Conservation (phyloP, 2,888 invertebrate species). For the Metalampra italica region DNA sequence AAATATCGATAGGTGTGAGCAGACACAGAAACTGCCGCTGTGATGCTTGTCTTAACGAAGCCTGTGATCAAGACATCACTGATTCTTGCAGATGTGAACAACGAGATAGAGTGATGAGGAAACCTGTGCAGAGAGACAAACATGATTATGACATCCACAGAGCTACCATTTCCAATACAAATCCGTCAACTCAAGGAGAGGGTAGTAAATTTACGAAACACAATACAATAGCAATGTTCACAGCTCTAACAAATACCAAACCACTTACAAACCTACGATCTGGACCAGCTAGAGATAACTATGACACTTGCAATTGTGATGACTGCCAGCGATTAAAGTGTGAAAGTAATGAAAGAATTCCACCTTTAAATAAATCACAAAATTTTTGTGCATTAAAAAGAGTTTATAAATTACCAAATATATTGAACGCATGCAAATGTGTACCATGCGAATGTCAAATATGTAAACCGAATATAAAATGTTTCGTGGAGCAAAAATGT, state of each 20-base stretch:
- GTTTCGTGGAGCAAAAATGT: neutral
- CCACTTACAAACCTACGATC: slow-evolving; percentile 6
- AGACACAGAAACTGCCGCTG: slow-evolving; percentile 37
- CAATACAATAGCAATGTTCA: slow-evolving; percentile 34
- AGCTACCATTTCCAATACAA: slow-evolving; percentile 17
- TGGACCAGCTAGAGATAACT: slow-evolving; percentile 2
- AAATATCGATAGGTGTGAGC: slow-evolving; percentile 38
- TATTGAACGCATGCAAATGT: slow-evolving; percentile 22
- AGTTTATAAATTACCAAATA: slow-evolving; percentile 13
- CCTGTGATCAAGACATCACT: slow-evolving; percentile 31
- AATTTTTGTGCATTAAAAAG: neutral
- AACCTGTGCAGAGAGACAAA: slow-evolving; percentile 34
- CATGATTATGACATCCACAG: slow-evolving; percentile 44
- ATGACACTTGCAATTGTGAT: slow-evolving; percentile 24
- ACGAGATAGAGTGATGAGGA: slow-evolving; percentile 32
- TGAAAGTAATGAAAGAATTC: slow-evolving; percentile 20
- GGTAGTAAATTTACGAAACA: slow-evolving; percentile 7
- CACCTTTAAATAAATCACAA: slow-evolving; percentile 2
- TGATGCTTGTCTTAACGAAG: slow-evolving; percentile 35
- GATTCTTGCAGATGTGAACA: slow-evolving; percentile 39
- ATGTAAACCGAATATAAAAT: slow-evolving; percentile 14
- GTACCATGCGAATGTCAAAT: slow-evolving; percentile 26
- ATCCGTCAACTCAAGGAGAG: slow-evolving; percentile 10
- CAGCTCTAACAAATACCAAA: slow-evolving; percentile 25
- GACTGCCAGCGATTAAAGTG: slow-evolving; percentile 41